Conservation (phyloP, 2,113 vertebrate species). For the Danionella cerebrum region DNA sequence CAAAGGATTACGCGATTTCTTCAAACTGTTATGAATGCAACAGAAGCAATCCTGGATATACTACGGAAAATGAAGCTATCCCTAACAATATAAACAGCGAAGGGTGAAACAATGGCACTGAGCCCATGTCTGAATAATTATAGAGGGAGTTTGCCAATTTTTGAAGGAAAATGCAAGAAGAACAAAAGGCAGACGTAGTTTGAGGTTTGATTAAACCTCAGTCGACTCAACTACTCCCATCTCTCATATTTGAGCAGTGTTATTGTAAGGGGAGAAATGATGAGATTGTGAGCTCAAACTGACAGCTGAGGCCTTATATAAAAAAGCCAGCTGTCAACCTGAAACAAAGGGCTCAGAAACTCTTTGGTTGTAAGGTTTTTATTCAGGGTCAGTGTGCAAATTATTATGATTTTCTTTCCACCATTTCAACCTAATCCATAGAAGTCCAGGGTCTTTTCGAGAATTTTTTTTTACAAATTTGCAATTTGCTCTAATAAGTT, state of each 20-base stretch:
- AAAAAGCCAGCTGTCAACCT: neutral
- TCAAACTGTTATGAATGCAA: slow-evolving; percentile 10
- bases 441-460: too few species aligned
- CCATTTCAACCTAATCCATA: too few species aligned
- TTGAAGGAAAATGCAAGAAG: slow-evolving; percentile 31
- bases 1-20: slow-evolving; percentile 10
- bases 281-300: slow-evolving; percentile 2
- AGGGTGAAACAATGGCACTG: slow-evolving; percentile 34
- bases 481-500: too few species aligned
- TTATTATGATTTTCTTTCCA: too few species aligned
- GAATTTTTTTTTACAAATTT: too few species aligned
- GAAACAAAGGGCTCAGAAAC: neutral
- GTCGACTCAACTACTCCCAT: slow-evolving; percentile 27
- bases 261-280: neutral
- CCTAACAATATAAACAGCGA: slow-evolving; percentile 23
- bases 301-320: slow-evolving; percentile 3
- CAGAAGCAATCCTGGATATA: slow-evolving; percentile 2
- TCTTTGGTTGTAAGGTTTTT: neutral
- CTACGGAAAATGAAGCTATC: slow-evolving; percentile 21
- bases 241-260: slow-evolving; percentile 17
- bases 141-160: slow-evolving; percentile 32
- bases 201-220: slow-evolving; percentile 36
- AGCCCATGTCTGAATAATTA: slow-evolving; percentile 36
- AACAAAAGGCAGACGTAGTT: slow-evolving; percentile 40
- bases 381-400: neutral